phyloP scores from a whole-genome alignment of 2,797 vertebrate genomes.

The Pangasius sanitwongsei region DNA sequence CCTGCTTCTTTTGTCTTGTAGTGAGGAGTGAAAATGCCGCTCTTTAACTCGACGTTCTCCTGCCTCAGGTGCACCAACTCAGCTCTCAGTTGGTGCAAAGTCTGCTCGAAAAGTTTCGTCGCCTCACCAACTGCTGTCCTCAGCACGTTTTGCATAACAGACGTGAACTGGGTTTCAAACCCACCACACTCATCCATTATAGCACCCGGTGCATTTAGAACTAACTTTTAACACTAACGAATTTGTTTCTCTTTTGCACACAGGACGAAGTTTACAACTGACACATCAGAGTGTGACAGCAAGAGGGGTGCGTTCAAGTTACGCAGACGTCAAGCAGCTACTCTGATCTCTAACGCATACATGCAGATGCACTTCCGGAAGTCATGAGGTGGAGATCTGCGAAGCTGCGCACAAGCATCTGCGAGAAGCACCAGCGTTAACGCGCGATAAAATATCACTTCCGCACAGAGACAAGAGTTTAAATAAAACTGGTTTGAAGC shows the following conservation, averaged over 20 bases:
- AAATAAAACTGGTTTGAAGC: background rate
- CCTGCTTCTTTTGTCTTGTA: background rate
- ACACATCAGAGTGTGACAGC: slow-evolving; percentile 4
- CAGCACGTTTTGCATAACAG: slow-evolving; percentile 72
- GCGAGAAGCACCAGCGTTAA: background rate
- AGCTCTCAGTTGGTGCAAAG: slow-evolving; percentile 71
- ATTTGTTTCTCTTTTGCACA: slow-evolving; percentile 8
- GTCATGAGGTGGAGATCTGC: slow-evolving; percentile 4
- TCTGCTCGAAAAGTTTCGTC: slow-evolving; percentile 74
- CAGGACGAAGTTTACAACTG: slow-evolving; percentile 21
- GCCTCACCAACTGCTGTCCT: slow-evolving; percentile 70
- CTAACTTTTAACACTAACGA: background rate
- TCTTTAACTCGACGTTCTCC: slow-evolving; percentile 70
- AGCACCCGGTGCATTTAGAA: background rate
- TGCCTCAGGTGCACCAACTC: slow-evolving; percentile 68
- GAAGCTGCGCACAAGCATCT: background rate
- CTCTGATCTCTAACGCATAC: background rate
- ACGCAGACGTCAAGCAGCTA: background rate
- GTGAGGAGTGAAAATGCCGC: background rate
- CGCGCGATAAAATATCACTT: slow-evolving; percentile 15
- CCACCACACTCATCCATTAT: slow-evolving; percentile 64
- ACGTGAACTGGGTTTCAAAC: slow-evolving; percentile 70
- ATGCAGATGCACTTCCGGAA: background rate
- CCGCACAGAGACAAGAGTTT: slow-evolving; percentile 14
- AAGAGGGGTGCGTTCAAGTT: background rate